Base-by-base conservation (phyloP, 92 coral and sea anemone genomes). In the Metridium senile region DNA sequence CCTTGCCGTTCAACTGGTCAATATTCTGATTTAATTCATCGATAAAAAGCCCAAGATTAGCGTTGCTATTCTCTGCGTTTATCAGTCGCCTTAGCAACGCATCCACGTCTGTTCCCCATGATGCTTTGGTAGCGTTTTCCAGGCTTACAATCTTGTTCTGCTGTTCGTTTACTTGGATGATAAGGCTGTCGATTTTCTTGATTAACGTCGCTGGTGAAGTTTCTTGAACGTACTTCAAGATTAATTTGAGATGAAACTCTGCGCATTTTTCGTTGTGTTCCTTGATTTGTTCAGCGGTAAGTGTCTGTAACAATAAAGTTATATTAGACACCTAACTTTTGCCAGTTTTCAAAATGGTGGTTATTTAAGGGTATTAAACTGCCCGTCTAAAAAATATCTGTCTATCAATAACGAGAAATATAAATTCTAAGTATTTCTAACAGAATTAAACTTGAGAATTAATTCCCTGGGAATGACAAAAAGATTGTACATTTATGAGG, bases 21-120 rank as follows among this genome's bases (percentile, higher is more conserved):
- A 57, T 58, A 25, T 1, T 47, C 4, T 31, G 2, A 25, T 45
- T 75, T 23, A 75, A 68, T 46, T 75, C 80, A 10, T 19, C 43
- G 26, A 75, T 63, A 21, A 75, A 45, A 0, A 46, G 58, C 23
- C 20, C 80, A 2, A 62, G 56, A 49, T 64, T 45, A 0, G 80
- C 80, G 27, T 63, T 75, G 58, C 53, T 62, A 29, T 75, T 75
- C 32, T 75, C 80, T 19, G 80, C 16, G 46, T 75, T 64, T 43
- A 64, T 63, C 22, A 75, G 52, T 47, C 80, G 67, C 13, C 80
- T 43, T 28, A 73, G 53, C 56, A 73, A 57, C 32, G 78, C 66
- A 11, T 58, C 67, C 0, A 17, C 25, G 57, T 73, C 78, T 9
- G 65, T 9, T 0, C 78, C 78, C 78, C 78, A 73, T 20, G 39